A percentile compares a stretch with the other conserved stretches of the same genome.
Evolutionary conservation across 2,113 vertebrate species (phyloP).

Genomic region (Euleptes europaea): DNA sequence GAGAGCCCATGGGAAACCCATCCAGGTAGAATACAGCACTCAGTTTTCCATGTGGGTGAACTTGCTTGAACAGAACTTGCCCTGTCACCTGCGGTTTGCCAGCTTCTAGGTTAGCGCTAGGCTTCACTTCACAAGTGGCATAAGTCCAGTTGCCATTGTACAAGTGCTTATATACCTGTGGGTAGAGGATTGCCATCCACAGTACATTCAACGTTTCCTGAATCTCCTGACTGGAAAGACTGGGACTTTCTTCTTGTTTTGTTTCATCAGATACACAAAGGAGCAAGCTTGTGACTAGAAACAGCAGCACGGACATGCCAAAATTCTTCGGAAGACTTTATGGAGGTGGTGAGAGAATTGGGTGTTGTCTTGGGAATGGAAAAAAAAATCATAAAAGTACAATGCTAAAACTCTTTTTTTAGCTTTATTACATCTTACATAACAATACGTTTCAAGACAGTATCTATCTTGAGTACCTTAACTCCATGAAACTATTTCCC

Average conservation of each 20-base stretch:
- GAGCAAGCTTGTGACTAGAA: slow-evolving; percentile 38
- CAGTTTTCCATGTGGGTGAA: slow-evolving; percentile 65
- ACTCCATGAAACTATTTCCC: no score
- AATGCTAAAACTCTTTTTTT: not conserved
- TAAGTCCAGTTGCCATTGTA: slow-evolving; percentile 57
- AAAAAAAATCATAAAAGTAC: not conserved
- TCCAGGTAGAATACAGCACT: slow-evolving; percentile 77
- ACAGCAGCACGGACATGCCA: slow-evolving; percentile 66
- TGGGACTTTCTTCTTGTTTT: not conserved
- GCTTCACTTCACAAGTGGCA: slow-evolving; percentile 80
- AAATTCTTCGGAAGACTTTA: slow-evolving; percentile 22
- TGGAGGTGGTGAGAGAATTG: not conserved
- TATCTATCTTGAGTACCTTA: no score
- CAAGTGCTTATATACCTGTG: not conserved
- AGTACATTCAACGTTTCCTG: slow-evolving; percentile 69
- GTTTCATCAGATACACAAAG: not conserved
- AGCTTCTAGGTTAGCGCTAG: slow-evolving; percentile 73
- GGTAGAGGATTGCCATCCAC: slow-evolving; percentile 56
- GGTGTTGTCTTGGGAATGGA: no score
- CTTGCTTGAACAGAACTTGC: slow-evolving; percentile 82
- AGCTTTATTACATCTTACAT: no score
- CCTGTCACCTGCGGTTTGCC: slow-evolving; percentile 81
- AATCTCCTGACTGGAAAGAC: not conserved
- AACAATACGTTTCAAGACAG: no score
- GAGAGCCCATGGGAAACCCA: slow-evolving; percentile 74